Evolutionary conservation across 2,797 vertebrate species (phyloP).

Genomic region (Neosilurus hyrtlii): DNA sequence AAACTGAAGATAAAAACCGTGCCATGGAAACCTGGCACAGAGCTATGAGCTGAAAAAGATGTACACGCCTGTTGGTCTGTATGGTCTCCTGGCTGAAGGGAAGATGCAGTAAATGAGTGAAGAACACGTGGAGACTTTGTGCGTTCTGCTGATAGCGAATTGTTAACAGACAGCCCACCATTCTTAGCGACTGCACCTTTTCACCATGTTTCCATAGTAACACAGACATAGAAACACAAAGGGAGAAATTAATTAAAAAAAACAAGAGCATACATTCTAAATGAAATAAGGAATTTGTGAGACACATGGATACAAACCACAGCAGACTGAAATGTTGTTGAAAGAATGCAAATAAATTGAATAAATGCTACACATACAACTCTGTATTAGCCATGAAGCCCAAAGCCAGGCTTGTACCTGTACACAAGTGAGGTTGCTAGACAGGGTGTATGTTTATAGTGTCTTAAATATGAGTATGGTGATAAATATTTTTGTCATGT

Average conservation of each 20-base stretch:
- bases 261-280: not conserved
- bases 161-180: constrained; percentile 30
- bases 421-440: not conserved
- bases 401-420: not conserved
- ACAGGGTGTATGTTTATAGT: not conserved
- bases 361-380: not conserved
- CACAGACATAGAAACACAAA: constrained; percentile 26
- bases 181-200: constrained; percentile 30
- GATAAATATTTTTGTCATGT: not conserved
- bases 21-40: not conserved
- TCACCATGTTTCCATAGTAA: constrained; percentile 50
- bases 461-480: not conserved
- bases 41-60: not conserved
- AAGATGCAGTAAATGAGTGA: constrained; percentile 29
- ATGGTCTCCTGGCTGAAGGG: constrained; percentile 26
- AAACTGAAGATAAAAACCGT: not conserved
- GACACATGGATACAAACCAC: not conserved
- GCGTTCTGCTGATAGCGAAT: constrained; percentile 30
- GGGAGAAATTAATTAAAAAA: not conserved
- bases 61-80: constrained; percentile 41
- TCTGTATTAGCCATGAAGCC: not conserved
- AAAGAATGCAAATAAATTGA: not conserved
- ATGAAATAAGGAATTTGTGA: not conserved
- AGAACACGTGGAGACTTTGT: constrained; percentile 34
- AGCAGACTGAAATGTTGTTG: constrained; percentile 4